Percentiles rank a stretch among this genome's conserved stretches.
phyloP scores from a whole-genome alignment of 2,888 invertebrate species.

The Melikaiella ostensackeni region DNA sequence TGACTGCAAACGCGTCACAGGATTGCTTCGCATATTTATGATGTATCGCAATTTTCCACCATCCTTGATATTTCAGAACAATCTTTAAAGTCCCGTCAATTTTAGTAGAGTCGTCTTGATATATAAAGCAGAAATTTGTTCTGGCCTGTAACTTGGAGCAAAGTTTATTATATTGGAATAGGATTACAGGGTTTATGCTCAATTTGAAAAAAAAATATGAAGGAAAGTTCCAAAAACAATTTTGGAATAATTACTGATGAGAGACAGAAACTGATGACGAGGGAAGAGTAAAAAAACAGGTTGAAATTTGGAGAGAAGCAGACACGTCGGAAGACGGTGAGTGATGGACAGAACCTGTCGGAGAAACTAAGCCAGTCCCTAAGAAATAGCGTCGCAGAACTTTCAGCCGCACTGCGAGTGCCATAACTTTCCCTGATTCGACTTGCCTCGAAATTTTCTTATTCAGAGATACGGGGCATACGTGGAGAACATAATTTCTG shows the following conservation, averaged over 20 bases:
- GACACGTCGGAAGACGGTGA: conserved; percentile 68
- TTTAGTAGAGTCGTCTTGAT: neutral
- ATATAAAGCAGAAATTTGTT: neutral
- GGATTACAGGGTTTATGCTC: neutral
- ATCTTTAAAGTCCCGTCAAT: conserved; percentile 20
- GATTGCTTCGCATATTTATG: conserved; percentile 12
- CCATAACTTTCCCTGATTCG: conserved; percentile 41
- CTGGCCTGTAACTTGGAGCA: neutral
- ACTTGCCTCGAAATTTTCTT: conserved; percentile 31
- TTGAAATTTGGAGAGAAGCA: conserved; percentile 62
- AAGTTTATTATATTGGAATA: neutral
- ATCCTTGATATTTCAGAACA: neutral
- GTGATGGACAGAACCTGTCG: conserved; percentile 69
- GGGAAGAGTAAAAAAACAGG: conserved; percentile 42
- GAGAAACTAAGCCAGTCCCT: conserved; percentile 45
- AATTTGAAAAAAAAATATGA: neutral
- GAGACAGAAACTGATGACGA: conserved; percentile 35
- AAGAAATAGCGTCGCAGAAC: conserved; percentile 45
- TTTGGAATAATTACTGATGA: neutral
- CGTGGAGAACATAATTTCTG: conserved; percentile 9
- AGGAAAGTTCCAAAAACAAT: neutral
- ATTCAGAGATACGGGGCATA: conserved; percentile 3
- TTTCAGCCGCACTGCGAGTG: conserved; percentile 45
- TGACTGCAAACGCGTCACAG: conserved; percentile 11
- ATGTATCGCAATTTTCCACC: neutral